A percentile compares a stretch with the other conserved stretches of the same genome.
Evolutionary conservation across 1,140 invertebrate species (phyloP).

Genomic region (Zeugodacus cucurbitae): DNA sequence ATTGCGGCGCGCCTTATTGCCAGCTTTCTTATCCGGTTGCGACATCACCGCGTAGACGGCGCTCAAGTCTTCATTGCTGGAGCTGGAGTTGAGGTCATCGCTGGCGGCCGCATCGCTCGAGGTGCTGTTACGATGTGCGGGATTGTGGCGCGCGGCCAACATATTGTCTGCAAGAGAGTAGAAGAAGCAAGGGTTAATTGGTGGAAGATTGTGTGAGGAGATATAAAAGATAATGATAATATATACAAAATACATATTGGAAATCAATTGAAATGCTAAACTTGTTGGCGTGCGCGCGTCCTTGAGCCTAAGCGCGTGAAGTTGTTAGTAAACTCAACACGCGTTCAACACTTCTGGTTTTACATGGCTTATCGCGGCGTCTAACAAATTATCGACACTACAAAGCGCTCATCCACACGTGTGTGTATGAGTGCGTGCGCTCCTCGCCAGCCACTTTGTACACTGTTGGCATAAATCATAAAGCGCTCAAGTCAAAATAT

Average conservation of each 20-base stretch:
- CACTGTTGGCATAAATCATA: background rate
- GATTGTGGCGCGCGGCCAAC: conserved; percentile 55
- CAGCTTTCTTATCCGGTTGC: conserved; percentile 46
- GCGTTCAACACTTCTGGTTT: background rate
- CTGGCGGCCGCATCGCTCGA: conserved; percentile 59
- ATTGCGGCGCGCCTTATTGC: conserved; percentile 28
- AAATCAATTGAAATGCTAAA: background rate
- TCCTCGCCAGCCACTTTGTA: background rate
- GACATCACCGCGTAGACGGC: conserved; percentile 2
- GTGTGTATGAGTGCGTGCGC: background rate
- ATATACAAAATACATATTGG: background rate
- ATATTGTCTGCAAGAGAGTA: conserved; percentile 55
- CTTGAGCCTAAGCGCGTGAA: background rate
- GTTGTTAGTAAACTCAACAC: background rate
- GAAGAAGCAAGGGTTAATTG: background rate
- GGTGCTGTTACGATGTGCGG: conserved; percentile 61
- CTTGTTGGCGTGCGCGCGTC: background rate
- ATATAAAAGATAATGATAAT: background rate
- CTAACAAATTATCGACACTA: background rate
- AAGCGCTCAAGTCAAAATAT: background rate
- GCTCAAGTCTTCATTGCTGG: conserved; percentile 55
- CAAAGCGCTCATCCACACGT: background rate
- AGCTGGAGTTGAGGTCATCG: conserved; percentile 52
- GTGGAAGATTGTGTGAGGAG: background rate
- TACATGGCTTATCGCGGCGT: background rate